Evolutionary conservation across 2,113 vertebrate genomes (phyloP).

Genomic region (Dasyurus viverrinus): DNA sequence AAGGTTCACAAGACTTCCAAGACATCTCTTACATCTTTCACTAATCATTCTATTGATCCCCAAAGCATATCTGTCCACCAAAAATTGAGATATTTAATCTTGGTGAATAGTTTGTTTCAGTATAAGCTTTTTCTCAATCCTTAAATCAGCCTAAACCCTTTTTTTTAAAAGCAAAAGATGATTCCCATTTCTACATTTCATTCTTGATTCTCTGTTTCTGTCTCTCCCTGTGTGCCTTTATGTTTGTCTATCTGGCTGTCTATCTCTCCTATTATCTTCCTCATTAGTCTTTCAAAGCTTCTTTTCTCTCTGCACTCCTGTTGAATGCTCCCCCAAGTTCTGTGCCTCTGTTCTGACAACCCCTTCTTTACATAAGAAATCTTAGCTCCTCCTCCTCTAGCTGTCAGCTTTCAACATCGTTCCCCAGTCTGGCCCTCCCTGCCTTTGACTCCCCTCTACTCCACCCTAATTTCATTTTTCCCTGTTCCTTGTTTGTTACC

Average conservation of each 20-base stretch:
- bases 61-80: background rate
- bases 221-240: background rate
- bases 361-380: conserved; percentile 45
- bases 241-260: background rate
- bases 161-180: background rate
- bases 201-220: background rate
- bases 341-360: background rate
- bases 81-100: background rate
- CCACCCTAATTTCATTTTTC: conserved; percentile 52
- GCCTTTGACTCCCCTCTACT: conserved; percentile 30
- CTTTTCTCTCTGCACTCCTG: conserved; percentile 11
- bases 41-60: no score
- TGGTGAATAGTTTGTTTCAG: background rate
- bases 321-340: background rate
- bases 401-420: conserved; percentile 56
- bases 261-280: background rate
- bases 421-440: conserved; percentile 45
- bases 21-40: background rate
- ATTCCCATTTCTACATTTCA: background rate
- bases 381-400: conserved; percentile 49
- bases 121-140: background rate
- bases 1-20: background rate
- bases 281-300: background rate
- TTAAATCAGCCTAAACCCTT: background rate
- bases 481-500: conserved; percentile 60